Percentiles rank a stretch among this genome's conserved stretches.
phyloP scores from a whole-genome alignment of 2,888 invertebrate genomes.

The Melieria picta region DNA sequence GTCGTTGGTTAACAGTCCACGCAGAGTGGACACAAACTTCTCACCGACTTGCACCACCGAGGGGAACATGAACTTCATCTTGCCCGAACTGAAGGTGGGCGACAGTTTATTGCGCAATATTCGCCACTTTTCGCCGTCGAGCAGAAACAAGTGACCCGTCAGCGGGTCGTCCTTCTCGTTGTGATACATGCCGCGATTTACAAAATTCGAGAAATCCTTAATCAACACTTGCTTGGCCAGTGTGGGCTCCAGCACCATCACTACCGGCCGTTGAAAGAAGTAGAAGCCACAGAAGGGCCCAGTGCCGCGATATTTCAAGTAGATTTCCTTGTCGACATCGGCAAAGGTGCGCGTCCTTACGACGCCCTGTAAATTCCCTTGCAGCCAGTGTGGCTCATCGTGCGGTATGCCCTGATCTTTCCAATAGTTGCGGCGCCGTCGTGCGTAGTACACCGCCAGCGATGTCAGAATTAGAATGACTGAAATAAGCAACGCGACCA shows the following conservation, averaged over 20 bases:
- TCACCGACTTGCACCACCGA: constrained; percentile 44
- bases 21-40: constrained; percentile 50
- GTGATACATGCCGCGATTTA: constrained; percentile 58
- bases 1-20: constrained; percentile 32
- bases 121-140: constrained; percentile 65
- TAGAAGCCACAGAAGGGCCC: constrained; percentile 54
- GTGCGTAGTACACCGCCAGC: constrained; percentile 11
- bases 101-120: constrained; percentile 65
- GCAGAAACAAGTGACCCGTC: constrained; percentile 57
- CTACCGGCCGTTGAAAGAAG: constrained; percentile 50
- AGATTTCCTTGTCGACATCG: constrained; percentile 39
- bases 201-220: constrained; percentile 60
- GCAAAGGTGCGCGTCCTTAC: constrained; percentile 42
- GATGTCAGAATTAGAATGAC: constrained; percentile 15
- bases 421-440: constrained; percentile 38
- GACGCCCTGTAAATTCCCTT: constrained; percentile 38
- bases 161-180: constrained; percentile 63
- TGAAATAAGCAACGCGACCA: constrained; percentile 14
- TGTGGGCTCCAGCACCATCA: constrained; percentile 50
- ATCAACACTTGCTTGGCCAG: constrained; percentile 54
- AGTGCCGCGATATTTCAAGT: constrained; percentile 41
- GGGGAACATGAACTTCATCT: constrained; percentile 56
- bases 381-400: constrained; percentile 32
- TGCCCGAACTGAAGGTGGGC: constrained; percentile 59
- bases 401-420: constrained; percentile 36